Evolutionary conservation across 2,888 invertebrate genomes (phyloP).

Genomic region (Tetanocera ferruginea): DNA sequence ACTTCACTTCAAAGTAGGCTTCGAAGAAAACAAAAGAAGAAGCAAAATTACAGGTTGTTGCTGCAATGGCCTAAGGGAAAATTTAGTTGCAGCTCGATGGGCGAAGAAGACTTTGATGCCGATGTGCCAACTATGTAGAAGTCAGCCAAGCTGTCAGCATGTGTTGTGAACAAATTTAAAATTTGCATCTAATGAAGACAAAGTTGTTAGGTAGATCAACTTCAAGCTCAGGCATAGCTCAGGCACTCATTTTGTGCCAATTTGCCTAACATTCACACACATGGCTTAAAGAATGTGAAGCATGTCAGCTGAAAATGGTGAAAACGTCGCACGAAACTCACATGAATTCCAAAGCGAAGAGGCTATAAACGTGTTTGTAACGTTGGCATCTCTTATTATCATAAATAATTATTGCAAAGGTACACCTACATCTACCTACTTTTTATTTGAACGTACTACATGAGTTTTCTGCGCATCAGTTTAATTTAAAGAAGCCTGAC

Average conservation of each 20-base stretch:
- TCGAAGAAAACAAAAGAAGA: background rate
- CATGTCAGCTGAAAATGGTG: constrained; percentile 54
- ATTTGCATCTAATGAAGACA: constrained; percentile 24
- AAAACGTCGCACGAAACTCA: constrained; percentile 5
- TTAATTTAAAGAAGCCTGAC: background rate
- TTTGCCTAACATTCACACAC: constrained; percentile 26
- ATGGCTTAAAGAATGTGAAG: constrained; percentile 54
- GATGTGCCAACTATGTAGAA: background rate
- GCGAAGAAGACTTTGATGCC: background rate
- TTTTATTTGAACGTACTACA: background rate
- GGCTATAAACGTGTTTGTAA: background rate
- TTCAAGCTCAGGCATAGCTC: too few species aligned
- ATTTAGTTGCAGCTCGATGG: background rate
- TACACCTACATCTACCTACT: constrained; percentile 26
- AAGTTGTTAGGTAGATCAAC: background rate
- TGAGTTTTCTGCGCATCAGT: constrained; percentile 26
- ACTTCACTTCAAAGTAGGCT: constrained; percentile 1
- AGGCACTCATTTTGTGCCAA: background rate
- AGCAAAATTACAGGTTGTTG: background rate
- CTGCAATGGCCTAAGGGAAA: background rate
- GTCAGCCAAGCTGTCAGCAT: background rate
- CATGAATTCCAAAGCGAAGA: background rate
- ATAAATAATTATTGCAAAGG: constrained; percentile 2
- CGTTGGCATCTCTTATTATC: constrained; percentile 22
- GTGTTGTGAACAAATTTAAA: constrained; percentile 12